Percentiles rank a stretch among this genome's conserved stretches.
Evolutionary conservation across 2,113 vertebrate species (phyloP).

Genomic region (Diglossa brunneiventris): DNA sequence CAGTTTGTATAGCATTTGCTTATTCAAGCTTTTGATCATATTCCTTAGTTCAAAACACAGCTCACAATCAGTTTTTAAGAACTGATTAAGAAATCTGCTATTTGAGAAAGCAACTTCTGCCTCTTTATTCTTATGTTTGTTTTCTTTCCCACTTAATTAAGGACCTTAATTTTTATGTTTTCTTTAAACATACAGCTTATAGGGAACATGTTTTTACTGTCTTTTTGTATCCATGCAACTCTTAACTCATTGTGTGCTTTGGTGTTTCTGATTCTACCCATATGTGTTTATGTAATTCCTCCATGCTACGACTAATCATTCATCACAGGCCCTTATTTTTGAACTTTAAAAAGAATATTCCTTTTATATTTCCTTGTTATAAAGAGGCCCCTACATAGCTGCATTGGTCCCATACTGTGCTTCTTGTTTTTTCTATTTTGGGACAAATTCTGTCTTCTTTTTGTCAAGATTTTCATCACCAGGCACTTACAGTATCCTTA

Average conservation of each 20-base stretch:
- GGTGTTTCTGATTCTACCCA: not conserved
- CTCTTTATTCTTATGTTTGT: not conserved
- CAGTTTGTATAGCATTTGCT: not conserved
- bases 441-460: not conserved
- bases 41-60: not conserved
- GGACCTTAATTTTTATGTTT: not conserved
- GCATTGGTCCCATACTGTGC: not conserved
- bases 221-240: not conserved
- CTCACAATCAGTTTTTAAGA: not conserved
- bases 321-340: not conserved
- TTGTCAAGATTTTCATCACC: not conserved
- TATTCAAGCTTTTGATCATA: not conserved
- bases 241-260: not conserved
- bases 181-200: not conserved
- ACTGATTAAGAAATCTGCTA: not conserved
- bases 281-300: not conserved
- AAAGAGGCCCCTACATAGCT: not conserved
- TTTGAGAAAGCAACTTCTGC: not conserved
- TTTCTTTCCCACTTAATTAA: not conserved
- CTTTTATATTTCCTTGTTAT: not conserved
- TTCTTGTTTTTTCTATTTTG: not conserved
- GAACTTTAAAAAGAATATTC: not conserved
- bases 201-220: not conserved
- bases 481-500: not conserved
- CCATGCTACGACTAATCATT: not conserved